A percentile compares a stretch with the other conserved stretches of the same genome.
These are phyloP conservation scores for Pachyseris speciosa DNA, from an alignment of 64 coral and sea anemone genomes.

Conservation along the genomic window DNA sequence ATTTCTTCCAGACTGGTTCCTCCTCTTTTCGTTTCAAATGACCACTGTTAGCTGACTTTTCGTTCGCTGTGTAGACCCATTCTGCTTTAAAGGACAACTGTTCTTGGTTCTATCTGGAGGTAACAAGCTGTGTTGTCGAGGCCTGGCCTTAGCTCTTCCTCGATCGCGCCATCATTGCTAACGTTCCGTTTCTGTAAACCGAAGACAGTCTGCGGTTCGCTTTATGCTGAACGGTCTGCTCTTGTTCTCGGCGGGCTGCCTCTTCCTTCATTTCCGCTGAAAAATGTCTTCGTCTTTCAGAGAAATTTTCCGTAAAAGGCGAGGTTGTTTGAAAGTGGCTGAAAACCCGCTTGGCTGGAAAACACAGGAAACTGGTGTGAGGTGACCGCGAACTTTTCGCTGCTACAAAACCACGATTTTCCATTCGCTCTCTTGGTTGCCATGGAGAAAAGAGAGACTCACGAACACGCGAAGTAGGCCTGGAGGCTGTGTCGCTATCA, in stretches of 20 bases:
- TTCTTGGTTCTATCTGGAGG: background rate
- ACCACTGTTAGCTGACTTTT: background rate
- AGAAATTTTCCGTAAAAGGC: background rate
- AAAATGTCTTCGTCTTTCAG: background rate
- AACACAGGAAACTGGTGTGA: background rate
- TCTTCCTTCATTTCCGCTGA: background rate
- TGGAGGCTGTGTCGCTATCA: background rate
- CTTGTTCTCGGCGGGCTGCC: background rate
- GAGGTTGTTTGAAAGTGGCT: background rate
- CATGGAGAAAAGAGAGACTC: background rate
- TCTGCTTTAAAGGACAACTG: background rate
- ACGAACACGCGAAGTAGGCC: background rate
- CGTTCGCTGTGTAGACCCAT: background rate
- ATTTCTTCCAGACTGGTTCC: constrained; percentile 68
- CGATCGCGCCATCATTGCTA: too few species aligned
- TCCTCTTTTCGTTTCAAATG: constrained; percentile 27
- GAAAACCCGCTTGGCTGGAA: background rate
- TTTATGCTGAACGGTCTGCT: background rate
- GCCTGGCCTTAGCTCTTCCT: background rate
- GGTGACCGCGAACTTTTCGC: background rate
- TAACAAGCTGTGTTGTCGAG: background rate
- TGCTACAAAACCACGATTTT: background rate
- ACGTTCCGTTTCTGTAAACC: background rate
- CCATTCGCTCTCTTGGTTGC: background rate
- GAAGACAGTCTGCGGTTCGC: background rate